Conservation (phyloP, 2,797 vertebrate genomes). For the Limosa lapponica region DNA sequence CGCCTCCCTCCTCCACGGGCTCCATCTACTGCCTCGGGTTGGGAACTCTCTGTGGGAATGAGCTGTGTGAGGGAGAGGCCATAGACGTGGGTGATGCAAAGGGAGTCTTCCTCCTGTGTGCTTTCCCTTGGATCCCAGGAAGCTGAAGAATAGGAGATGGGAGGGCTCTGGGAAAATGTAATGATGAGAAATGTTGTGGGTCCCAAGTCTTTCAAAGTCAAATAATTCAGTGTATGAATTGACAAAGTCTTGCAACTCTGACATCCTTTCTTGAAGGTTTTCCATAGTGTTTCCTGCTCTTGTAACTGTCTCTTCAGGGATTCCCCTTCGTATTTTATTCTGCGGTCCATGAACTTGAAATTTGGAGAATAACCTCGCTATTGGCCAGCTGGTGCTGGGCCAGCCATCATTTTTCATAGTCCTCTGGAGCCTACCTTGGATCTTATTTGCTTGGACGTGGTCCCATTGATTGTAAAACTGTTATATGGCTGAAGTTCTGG, state of each 20-base stretch:
- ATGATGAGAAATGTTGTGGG: neutral
- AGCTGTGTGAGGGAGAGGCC: neutral
- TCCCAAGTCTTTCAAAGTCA: neutral
- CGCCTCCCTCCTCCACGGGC: neutral
- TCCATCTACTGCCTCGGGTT: neutral
- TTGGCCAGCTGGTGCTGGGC: conserved; percentile 17
- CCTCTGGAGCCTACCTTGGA: conserved; percentile 6
- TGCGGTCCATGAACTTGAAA: neutral
- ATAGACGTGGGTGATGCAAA: neutral
- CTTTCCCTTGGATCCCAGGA: neutral
- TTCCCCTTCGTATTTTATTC: neutral
- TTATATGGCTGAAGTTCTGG: neutral
- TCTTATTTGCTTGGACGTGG: neutral
- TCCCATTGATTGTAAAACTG: neutral
- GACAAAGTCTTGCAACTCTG: neutral
- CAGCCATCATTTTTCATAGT: neutral
- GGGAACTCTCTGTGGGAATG: neutral
- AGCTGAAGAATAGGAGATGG: neutral
- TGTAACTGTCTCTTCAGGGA: neutral
- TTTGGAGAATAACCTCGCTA: neutral
- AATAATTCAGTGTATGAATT: neutral
- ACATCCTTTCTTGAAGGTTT: neutral
- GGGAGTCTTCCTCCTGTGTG: neutral
- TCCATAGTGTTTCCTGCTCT: neutral
- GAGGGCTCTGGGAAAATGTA: neutral